Conservation (phyloP, 2,797 vertebrate species). For the Megalops cyprinoides region DNA sequence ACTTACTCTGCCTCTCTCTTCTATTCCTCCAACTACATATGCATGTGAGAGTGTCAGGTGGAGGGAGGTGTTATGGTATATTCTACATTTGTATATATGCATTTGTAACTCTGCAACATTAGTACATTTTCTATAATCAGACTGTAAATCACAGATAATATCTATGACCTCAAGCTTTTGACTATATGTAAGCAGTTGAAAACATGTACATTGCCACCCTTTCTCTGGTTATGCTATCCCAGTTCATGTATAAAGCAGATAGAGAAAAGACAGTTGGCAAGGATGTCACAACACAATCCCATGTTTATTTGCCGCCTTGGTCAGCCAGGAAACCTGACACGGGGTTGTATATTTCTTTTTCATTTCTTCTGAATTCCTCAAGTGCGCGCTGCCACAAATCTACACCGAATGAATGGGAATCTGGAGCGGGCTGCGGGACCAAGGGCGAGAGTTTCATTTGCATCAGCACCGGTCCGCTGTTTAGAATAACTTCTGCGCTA, state of each 20-base stretch:
- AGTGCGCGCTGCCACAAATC: background rate
- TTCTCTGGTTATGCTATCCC: background rate
- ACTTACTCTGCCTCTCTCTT: too few relatives aligned
- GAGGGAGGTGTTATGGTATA: too few relatives aligned
- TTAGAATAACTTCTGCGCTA: slow-evolving; percentile 26
- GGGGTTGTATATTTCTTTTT: background rate
- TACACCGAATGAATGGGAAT: background rate
- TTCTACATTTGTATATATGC: too few relatives aligned
- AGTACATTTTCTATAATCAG: too few relatives aligned
- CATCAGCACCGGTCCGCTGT: slow-evolving; percentile 20
- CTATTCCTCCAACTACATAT: too few relatives aligned
- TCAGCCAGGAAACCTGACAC: background rate
- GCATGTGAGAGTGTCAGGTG: background rate
- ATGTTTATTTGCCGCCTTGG: slow-evolving; percentile 16
- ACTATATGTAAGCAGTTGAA: background rate
- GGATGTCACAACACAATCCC: slow-evolving; percentile 17
- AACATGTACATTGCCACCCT: background rate
- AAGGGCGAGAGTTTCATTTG: slow-evolving; percentile 26
- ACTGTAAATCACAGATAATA: too few relatives aligned
- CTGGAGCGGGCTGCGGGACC: background rate
- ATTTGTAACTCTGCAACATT: too few relatives aligned
- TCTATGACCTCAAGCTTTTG: too few relatives aligned
- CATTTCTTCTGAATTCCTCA: background rate
- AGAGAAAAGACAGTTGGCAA: background rate
- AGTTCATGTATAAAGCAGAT: background rate